These are phyloP conservation scores for Nasua narica DNA, from an alignment of 2,797 vertebrate species.

Conservation along the genomic window DNA sequence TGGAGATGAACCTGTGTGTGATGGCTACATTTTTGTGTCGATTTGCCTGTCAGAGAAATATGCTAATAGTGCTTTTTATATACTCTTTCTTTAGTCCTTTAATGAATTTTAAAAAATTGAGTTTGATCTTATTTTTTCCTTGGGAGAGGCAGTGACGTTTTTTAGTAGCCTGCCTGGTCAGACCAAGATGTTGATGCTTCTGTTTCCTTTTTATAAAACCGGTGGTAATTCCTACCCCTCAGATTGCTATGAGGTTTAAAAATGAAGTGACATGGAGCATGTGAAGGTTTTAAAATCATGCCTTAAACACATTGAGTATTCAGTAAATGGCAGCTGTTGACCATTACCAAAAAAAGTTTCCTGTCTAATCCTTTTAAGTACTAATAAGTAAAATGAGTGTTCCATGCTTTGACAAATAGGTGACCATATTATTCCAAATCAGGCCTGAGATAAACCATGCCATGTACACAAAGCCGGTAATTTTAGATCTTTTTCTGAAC, in stretches of 20 bases:
- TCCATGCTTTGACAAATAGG: background rate
- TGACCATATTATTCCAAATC: background rate
- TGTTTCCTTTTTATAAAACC: background rate
- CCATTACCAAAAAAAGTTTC: background rate
- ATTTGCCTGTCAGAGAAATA: background rate
- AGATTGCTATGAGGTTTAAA: background rate
- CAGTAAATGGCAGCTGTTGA: background rate
- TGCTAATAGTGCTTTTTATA: background rate
- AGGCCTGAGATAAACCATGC: background rate
- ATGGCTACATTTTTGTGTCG: background rate
- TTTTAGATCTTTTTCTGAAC: background rate
- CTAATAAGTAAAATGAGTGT: background rate
- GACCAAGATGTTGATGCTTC: background rate
- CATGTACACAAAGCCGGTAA: background rate
- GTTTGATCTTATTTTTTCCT: background rate
- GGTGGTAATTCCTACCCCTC: background rate
- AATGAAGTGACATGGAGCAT: background rate
- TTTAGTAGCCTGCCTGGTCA: background rate
- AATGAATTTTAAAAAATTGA: conserved; percentile 22
- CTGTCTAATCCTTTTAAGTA: background rate
- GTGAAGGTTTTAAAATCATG: conserved; percentile 15
- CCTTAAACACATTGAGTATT: background rate
- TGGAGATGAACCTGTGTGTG: background rate
- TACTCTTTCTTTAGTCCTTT: background rate
- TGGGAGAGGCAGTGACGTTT: background rate